A percentile compares a stretch with the other conserved stretches of the same genome.
Evolutionary conservation across 1,140 invertebrate genomes (phyloP).

Genomic region (Plectus sambesii): DNA sequence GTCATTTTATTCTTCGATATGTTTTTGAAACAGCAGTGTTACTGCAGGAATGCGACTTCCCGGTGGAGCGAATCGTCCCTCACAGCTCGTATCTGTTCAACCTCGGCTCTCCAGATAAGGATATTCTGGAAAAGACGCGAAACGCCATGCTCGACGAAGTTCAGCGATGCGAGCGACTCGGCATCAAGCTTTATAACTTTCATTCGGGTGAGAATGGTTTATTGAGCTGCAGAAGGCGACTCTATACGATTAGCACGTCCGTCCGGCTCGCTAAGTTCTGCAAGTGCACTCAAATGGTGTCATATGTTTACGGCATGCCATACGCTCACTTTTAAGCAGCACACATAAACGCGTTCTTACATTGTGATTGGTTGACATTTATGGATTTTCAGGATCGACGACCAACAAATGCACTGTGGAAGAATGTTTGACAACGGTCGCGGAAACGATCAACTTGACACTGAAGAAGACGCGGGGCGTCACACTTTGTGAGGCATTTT

Average conservation of each 20-base stretch:
- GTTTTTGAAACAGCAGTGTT: background rate
- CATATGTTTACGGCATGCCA: too few relatives aligned
- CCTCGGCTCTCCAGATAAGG: constrained; percentile 49
- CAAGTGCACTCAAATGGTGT: too few relatives aligned
- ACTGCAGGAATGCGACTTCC: constrained; percentile 26
- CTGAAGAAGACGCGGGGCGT: constrained; percentile 47
- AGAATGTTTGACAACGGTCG: constrained; percentile 48
- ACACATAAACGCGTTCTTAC: too few relatives aligned
- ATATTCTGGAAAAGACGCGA: constrained; percentile 49
- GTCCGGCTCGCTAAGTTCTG: too few relatives aligned
- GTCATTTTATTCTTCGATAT: constrained; percentile 4
- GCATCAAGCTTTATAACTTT: constrained; percentile 52
- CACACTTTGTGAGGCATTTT: constrained; percentile 36
- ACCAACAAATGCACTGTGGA: constrained; percentile 46
- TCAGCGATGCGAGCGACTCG: constrained; percentile 49
- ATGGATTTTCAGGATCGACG: constrained; percentile 50
- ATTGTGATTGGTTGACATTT: too few relatives aligned
- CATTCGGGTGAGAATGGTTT: constrained; percentile 48
- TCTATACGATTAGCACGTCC: too few relatives aligned
- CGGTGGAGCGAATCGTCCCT: constrained; percentile 43
- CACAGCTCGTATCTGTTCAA: constrained; percentile 54
- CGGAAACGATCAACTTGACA: constrained; percentile 50
- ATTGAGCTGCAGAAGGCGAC: too few relatives aligned
- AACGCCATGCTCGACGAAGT: constrained; percentile 50
- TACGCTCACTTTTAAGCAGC: too few relatives aligned